Base-by-base conservation (phyloP, 30 jellyfish, hydroid and myxozoan species). In the Turritopsis dohrnii region DNA sequence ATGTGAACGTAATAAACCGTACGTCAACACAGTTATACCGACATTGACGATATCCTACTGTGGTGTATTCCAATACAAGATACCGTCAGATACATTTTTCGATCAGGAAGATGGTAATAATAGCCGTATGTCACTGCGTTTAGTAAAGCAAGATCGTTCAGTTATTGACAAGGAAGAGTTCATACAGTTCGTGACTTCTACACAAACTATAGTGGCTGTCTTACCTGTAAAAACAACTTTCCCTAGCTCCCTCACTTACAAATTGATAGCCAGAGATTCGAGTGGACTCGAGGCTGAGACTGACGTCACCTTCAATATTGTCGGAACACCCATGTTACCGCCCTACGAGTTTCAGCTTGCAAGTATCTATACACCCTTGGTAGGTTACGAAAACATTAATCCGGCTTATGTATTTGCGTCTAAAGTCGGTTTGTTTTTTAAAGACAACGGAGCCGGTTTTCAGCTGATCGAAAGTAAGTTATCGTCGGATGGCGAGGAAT, bases 101-200 rank as follows among this genome's bases (percentile, higher is more conserved):
- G 98, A 92, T 71, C 65, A 84, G 19, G 90, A 88, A 84, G 98
- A 88, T 74, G 96, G 98, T 20, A 66, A 73, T 28, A 88, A 96
- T 5, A 28, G 84, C 18, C 82, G 75, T 18, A 74, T 92, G 71
- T 52, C 81, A 31, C 65, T 94, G 24, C 74, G 65, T 53, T 85
- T 86, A 66, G 75, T 86, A 1, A 75, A 85, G 54, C 54, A 41
- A 7, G 74, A 80, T 53, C 85, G 83, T 13, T 24, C 66, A 29
- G 76, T 54, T 1, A 28, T 88, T 1, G 71, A 28, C 66, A 74
- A 31, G 18, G 82, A 71, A 20, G 54, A 30, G 52, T 92, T 96
- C 96, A 52, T 92, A 16, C 91, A 84, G 25, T 88, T 92, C 31
- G 88, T 87, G 53, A 24, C 81, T 18, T 28, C 53, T 1, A 72